Base-by-base conservation (phyloP, 2,113 vertebrate genomes). In the Drymodes brunneopygia region DNA sequence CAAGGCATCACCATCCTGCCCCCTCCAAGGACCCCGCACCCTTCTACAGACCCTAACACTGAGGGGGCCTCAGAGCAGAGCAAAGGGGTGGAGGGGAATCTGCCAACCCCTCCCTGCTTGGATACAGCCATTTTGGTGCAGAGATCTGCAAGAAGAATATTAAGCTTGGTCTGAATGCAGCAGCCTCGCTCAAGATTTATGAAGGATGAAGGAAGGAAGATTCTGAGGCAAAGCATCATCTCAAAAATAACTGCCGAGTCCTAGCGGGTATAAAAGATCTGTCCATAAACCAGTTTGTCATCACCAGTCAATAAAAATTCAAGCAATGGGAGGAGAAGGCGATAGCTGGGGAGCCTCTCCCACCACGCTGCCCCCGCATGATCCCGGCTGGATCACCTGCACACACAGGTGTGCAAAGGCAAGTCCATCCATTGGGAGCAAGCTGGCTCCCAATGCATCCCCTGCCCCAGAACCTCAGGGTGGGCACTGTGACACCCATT, bases 121-220 rank as follows among this genome's bases (percentile, higher is more conserved):
- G 79, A 47, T 62, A 31, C 87, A 93, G 90, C 95, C 96, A 96
- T 93, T 96, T 97, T 96, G 94, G 95, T 96, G 96, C 96, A 97
- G 96, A 97, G 96, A 96, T 95, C 96, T 96, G 96, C 96, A 97
- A 95, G 94, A 96, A 87, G 96, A 97, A 97, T 97, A 97, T 97
- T 97, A 97, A 97, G 96, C 96, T 97, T 80, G 96, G 95, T 90
- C 88, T 86, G 96, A 96, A 97, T 97, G 96, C 96, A 96, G 96
- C 96, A 97, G 92, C 80, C 92, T 96, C 53, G 44, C 95, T 90
- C 92, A 94, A 97, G 96, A 97, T 97, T 97, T 97, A 97, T 97
- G 96, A 97, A 95, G 95, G 96, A 96, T 97, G 96, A 97, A 97
- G 95, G 96, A 95, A 95, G 92, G 95, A 97, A 97, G 96, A 96